Base-by-base conservation (phyloP, 1,140 invertebrate genomes). In the Dinothrombium tinctorium region DNA sequence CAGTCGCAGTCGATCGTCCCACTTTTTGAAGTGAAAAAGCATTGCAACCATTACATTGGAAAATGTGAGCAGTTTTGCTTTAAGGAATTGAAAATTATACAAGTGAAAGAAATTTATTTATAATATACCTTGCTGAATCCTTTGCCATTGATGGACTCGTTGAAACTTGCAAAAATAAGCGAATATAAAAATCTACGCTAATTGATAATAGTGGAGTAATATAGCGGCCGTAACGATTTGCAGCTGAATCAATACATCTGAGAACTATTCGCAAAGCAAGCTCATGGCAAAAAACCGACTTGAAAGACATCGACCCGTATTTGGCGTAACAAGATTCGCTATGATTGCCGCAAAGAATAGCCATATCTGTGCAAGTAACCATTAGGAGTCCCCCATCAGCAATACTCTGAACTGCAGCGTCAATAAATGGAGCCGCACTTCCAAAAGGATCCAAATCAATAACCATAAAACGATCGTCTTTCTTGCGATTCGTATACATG, bases 381-480 rank as follows among this genome's bases (percentile, higher is more conserved):
- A 94, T 68, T n/a, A 99, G 58, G 24, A 73, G 49, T 25, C 66
- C 60, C 28, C 52, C 52, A 49, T 64, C 54, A 28, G 43, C 42
- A 28, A 69, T 56, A 40, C 57, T 49, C 48, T 72, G 68, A 19
- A 99, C 74, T 0, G 86, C 86, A 2, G 75, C 67, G 59, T 99
- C 90, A 0, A 99, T 62, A 60, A 98, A 99, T 36, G 70, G 72
- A 2, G 81, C 73, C 0, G 90, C 82, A 53, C 81, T 86, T 5
- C 94, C 94, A 56, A 98, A 99, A 0, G 94, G 94, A 63, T 99
- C 94, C 25, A 99, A 57, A 58, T 99, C 94, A 41, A 99, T 70
- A 0, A 73, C 82, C 56, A 90, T 69, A 59, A 90, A 94, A 26
- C 69, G 65, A 40, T 76, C 64, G n/a, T 63, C 55, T 8, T 54